Conservation (phyloP, 1,140 invertebrate species). For the Drosophila funebris region DNA sequence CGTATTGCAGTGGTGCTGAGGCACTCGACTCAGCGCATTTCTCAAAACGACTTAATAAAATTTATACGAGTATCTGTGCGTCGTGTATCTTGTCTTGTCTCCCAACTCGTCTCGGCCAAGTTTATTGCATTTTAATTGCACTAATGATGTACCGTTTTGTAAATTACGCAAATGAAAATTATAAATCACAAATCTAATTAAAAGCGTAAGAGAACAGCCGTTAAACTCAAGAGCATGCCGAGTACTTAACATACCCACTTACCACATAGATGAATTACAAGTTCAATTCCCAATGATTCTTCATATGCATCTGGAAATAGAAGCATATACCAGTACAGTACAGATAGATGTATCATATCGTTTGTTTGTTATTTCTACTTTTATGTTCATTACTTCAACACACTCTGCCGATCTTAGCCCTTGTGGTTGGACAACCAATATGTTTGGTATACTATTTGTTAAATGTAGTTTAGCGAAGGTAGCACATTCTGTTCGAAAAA, state of each 20-base stretch:
- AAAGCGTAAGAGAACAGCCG: slow-evolving; percentile 15
- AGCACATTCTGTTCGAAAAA: too few species aligned
- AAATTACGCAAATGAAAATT: slow-evolving; percentile 62
- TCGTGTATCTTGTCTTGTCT: slow-evolving; percentile 7
- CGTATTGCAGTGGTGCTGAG: background rate
- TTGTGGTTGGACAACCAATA: background rate
- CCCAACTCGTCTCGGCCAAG: slow-evolving; percentile 8
- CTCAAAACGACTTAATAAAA: slow-evolving; percentile 73
- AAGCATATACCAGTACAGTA: background rate
- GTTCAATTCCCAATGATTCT: slow-evolving; percentile 3
- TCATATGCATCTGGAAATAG: slow-evolving; percentile 16
- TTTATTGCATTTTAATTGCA: slow-evolving; percentile 77
- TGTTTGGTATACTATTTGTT: background rate
- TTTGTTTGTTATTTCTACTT: background rate
- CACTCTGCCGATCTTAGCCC: background rate
- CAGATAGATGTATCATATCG: background rate
- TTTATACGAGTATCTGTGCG: slow-evolving; percentile 61
- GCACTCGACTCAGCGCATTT: slow-evolving; percentile 46
- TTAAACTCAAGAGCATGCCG: slow-evolving; percentile 27
- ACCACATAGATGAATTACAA: slow-evolving; percentile 13
- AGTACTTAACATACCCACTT: slow-evolving; percentile 26
- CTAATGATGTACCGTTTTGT: slow-evolving; percentile 63
- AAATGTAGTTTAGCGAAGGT: too few species aligned
- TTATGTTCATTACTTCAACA: background rate
- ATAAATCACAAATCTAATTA: slow-evolving; percentile 61